Evolutionary conservation across 2,888 invertebrate species (phyloP).

Genomic region (Coleophora deauratella): DNA sequence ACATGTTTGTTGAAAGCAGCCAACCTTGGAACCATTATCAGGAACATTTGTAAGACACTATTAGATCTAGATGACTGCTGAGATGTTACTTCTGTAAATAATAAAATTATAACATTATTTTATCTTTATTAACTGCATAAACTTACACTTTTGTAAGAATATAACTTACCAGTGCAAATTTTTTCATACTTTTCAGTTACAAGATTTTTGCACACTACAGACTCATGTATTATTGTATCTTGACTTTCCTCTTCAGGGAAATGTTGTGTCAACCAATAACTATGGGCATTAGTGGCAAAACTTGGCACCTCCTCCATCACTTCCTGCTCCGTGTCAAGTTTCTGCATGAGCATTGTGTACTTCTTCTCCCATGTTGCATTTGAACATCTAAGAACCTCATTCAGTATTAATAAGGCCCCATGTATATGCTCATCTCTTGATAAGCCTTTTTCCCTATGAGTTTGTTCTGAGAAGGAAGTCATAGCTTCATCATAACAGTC

Average conservation of each 20-base stretch:
- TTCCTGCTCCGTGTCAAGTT: conserved; percentile 65
- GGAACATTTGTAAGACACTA: conserved; percentile 89
- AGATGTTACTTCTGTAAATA: conserved; percentile 80
- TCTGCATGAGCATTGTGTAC: conserved; percentile 81
- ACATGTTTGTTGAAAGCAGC: conserved; percentile 92
- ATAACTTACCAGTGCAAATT: conserved; percentile 75
- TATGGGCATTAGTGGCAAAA: conserved; percentile 63
- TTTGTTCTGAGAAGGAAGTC: conserved; percentile 80
- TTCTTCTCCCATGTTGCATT: conserved; percentile 90
- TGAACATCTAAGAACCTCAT: conserved; percentile 93
- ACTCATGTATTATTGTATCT: conserved; percentile 77
- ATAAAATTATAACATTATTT: too few species aligned
- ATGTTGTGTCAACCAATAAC: conserved; percentile 39
- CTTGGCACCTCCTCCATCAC: conserved; percentile 66
- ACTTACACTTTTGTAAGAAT: not conserved
- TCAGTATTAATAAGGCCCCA: conserved; percentile 91
- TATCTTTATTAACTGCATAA: not conserved
- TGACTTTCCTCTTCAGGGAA: conserved; percentile 46
- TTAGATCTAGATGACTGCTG: conserved; percentile 84
- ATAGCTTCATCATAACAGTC: conserved; percentile 93
- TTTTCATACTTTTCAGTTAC: conserved; percentile 88
- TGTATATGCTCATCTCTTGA: conserved; percentile 93
- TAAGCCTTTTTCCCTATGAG: conserved; percentile 74
- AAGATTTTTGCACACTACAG: conserved; percentile 87
- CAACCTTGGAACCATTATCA: conserved; percentile 90